Evolutionary conservation across 2,888 invertebrate genomes (phyloP).

Genomic region (Cyclophora albipunctata): DNA sequence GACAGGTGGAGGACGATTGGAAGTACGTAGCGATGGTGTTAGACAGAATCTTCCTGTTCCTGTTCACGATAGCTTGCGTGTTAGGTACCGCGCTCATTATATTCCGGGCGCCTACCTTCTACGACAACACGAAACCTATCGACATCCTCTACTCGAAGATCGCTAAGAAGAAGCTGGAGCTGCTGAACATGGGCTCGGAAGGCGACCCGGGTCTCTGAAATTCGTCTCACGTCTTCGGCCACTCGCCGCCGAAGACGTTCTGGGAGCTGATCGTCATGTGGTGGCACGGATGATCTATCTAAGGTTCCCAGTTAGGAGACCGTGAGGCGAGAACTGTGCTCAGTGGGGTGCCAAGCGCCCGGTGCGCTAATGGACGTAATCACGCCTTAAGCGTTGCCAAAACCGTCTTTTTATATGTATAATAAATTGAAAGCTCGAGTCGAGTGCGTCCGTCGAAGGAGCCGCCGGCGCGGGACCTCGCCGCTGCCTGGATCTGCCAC

Average conservation of each 20-base stretch:
- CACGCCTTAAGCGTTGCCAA: constrained; percentile 54
- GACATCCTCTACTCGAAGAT: constrained; percentile 94
- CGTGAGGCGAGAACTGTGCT: constrained; percentile 70
- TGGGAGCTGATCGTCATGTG: constrained; percentile 75
- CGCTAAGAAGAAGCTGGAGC: constrained; percentile 91
- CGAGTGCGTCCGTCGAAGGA: constrained; percentile 63
- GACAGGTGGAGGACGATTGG: constrained; percentile 97
- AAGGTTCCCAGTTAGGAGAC: constrained; percentile 57
- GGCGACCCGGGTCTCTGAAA: constrained; percentile 81
- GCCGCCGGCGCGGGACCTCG: constrained; percentile 45
- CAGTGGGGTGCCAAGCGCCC: constrained; percentile 67
- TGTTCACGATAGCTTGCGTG: constrained; percentile 95
- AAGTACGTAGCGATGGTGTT: constrained; percentile 98
- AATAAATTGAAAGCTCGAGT: constrained; percentile 42
- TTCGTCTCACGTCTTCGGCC: constrained; percentile 80
- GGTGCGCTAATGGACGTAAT: constrained; percentile 56
- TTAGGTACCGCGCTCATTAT: constrained; percentile 92
- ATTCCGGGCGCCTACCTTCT: constrained; percentile 92
- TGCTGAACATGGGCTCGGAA: constrained; percentile 90
- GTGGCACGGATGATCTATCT: constrained; percentile 74
- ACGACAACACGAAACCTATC: constrained; percentile 92
- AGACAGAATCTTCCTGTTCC: constrained; percentile 96
- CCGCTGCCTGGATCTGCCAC: constrained; percentile 52
- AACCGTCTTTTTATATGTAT: constrained; percentile 67
- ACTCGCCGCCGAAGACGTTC: constrained; percentile 81